Evolutionary conservation across 2,113 vertebrate species (phyloP).

Genomic region (Scomber scombrus): DNA sequence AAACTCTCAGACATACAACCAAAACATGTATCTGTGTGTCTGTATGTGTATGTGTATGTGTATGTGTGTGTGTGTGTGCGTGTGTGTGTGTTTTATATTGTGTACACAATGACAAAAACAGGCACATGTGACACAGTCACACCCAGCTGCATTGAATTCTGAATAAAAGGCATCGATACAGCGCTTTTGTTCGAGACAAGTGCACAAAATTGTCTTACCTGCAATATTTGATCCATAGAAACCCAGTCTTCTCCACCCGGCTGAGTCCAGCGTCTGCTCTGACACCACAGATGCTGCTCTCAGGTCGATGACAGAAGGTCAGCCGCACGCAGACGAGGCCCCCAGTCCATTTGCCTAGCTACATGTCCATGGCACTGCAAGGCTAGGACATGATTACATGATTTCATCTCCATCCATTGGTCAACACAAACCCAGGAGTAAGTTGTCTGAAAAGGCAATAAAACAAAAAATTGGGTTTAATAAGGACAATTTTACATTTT

Average conservation of each 20-base stretch:
- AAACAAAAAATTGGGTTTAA: background rate
- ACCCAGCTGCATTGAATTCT: constrained; percentile 24
- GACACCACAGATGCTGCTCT: constrained; percentile 23
- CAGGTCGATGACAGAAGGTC: constrained; percentile 52
- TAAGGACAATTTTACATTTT: too few relatives aligned
- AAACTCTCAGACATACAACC: background rate
- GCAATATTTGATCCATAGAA: constrained; percentile 30
- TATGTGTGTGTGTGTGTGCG: too few relatives aligned
- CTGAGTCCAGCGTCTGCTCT: constrained; percentile 23
- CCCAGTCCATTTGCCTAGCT: constrained; percentile 61
- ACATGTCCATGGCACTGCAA: constrained; percentile 18
- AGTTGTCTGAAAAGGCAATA: constrained; percentile 19
- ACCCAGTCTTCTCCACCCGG: constrained; percentile 13
- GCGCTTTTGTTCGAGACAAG: background rate
- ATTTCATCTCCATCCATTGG: constrained; percentile 70
- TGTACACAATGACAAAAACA: constrained; percentile 11
- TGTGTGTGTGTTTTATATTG: constrained; percentile 18
- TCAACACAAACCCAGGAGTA: constrained; percentile 18
- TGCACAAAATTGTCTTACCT: constrained; percentile 50
- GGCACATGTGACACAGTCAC: constrained; percentile 17
- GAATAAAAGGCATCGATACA: background rate
- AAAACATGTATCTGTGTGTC: background rate
- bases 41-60: too few relatives aligned
- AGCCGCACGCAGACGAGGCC: constrained; percentile 35
- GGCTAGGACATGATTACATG: constrained; percentile 27